Base-by-base conservation (phyloP, 2,888 invertebrate species). In the Pyrgus malvae region DNA sequence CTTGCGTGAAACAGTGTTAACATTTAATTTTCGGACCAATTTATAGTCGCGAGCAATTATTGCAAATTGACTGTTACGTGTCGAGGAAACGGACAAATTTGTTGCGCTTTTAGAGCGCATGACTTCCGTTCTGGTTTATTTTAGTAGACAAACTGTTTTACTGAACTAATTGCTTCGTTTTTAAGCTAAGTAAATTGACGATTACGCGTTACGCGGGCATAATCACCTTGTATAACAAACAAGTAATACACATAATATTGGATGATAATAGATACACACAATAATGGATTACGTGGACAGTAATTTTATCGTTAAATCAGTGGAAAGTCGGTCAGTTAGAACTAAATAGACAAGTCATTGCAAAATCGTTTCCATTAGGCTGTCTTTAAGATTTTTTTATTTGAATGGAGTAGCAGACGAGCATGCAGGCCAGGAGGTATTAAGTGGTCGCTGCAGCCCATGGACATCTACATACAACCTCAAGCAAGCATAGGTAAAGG, bases 41-140 rank as follows among this genome's bases (percentile, higher is more conserved):
- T n/a, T n/a, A n/a, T n/a, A n/a, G n/a, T n/a, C n/a, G n/a, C 54
- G 44, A 54, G 56, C 55, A 55, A 61, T 60, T 61, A 53, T 57
- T 48, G 35, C 49, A 50, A 56, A 51, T 55, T 51, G 41, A 14
- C 40, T 40, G 46, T 56, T 58, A 56, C 53, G 48, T 49, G 44
- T 48, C 55, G 27, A 35, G 51, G 59, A 53, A 53, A 31, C 38
- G 53, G 14, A 29, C 45, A 38, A 45, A 33, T 50, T 33, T 33
- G 33, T 33, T n/a, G 33, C 33, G 27, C 41, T 56, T 37, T 55
- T 51, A 50, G 48, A 50, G 12, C 23, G 33, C 41, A 50, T 27
- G 35, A 50, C 41, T 19, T 37, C 51, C 19, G 29, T 14, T 53
- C 51, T 38, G 19, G 51, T 53, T 50, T 53, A 37, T 38, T 19